phyloP scores from a whole-genome alignment of 2,888 invertebrate species.

The Tachina lurida region DNA sequence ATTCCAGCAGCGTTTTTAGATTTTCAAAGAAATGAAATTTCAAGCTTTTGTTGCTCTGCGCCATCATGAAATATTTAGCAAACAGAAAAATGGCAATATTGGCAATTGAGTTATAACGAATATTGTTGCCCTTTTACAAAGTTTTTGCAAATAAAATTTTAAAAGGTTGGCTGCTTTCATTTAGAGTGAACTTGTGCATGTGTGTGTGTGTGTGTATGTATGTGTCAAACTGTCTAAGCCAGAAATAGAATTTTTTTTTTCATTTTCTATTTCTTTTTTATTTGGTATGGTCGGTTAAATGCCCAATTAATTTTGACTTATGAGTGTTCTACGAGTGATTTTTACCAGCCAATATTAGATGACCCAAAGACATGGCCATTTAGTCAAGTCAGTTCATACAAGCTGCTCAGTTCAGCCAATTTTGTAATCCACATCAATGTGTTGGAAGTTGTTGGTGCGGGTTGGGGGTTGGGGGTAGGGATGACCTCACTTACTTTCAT shows the following conservation, averaged over 20 bases:
- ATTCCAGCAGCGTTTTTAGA: background rate
- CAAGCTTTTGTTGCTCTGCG: background rate
- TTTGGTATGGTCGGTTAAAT: slow-evolving; percentile 65
- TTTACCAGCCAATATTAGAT: slow-evolving; percentile 43
- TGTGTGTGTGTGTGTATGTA: too few relatives aligned
- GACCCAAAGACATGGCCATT: slow-evolving; percentile 32
- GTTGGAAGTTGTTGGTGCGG: background rate
- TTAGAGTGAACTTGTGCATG: background rate
- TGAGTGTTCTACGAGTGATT: slow-evolving; percentile 58
- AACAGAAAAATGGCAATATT: slow-evolving; percentile 10
- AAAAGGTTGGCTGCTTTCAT: slow-evolving; percentile 3
- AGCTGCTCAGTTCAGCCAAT: slow-evolving; percentile 12
- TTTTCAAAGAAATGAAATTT: background rate
- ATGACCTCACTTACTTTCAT: slow-evolving; percentile 24
- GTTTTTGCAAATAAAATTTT: slow-evolving; percentile 24
- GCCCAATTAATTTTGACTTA: slow-evolving; percentile 71
- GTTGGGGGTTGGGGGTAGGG: background rate
- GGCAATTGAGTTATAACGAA: slow-evolving; percentile 56
- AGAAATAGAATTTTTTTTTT: background rate
- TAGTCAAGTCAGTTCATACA: slow-evolving; percentile 4
- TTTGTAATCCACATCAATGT: background rate
- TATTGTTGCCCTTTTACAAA: slow-evolving; percentile 21
- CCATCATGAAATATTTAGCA: background rate
- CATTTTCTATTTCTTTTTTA: background rate
- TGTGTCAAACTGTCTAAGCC: background rate